Evolutionary conservation across 2,888 invertebrate species (phyloP).

Genomic region (Andrena bucephala): DNA sequence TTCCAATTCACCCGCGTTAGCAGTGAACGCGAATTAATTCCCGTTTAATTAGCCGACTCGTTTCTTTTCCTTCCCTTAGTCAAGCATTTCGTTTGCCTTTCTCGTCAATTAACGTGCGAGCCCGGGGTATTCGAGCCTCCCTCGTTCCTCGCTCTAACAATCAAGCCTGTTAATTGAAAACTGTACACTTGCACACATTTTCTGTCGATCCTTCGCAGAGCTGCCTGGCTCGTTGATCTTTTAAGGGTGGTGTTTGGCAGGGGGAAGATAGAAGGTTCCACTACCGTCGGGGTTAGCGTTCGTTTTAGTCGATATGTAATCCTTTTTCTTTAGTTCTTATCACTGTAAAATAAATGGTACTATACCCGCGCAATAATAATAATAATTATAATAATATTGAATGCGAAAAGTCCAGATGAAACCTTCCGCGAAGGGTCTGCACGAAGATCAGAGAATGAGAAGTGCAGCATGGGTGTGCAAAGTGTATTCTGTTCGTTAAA

Average conservation of each 20-base stretch:
- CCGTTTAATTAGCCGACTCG: slow-evolving; percentile 2
- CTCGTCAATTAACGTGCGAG: background rate
- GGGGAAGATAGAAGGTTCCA: background rate
- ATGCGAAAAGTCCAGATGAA: too few relatives aligned
- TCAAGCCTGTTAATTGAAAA: slow-evolving; percentile 1
- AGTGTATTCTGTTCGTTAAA: too few relatives aligned
- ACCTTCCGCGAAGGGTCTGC: too few relatives aligned
- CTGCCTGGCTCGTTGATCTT: background rate
- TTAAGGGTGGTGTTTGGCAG: background rate
- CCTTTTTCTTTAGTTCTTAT: too few relatives aligned
- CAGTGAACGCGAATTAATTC: slow-evolving; percentile 1
- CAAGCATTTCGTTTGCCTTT: background rate
- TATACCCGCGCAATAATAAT: too few relatives aligned
- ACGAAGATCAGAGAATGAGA: too few relatives aligned
- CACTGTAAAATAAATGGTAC: too few relatives aligned
- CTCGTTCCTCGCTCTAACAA: background rate
- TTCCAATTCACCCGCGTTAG: background rate
- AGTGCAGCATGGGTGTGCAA: too few relatives aligned
- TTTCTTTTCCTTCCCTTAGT: background rate
- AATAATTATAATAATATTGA: too few relatives aligned
- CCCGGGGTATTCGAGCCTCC: background rate
- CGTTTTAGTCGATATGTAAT: background rate
- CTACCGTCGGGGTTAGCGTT: background rate
- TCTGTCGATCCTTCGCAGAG: background rate
- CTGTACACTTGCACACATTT: background rate